Base-by-base conservation (phyloP, 2,888 invertebrate species). In the Drosophila anomalata region DNA sequence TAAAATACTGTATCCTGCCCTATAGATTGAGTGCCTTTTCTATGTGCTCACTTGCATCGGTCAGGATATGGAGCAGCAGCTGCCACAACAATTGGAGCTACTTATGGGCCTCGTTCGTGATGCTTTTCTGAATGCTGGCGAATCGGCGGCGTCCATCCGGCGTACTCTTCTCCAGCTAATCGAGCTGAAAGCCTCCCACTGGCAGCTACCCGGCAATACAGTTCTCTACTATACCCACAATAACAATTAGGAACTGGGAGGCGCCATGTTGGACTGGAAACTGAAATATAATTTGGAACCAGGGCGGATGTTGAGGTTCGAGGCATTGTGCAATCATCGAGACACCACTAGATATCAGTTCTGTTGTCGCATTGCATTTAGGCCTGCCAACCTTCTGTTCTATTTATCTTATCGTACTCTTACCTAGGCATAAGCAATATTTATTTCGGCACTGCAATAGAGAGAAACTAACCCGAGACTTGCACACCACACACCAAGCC, bases 151-250 rank as follows among this genome's bases (percentile, higher is more conserved):
- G 3, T 94, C 95, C 76, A 96, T 96, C 72, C 94, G 96, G 78
- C 96, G 96, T 90, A 97, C 97, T 2, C 93, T 98, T 65, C 93
- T 97, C 73, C 97, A 98, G 92, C 93, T 98, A 62, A 97, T 98
- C 78, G 98, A 98, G 91, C 93, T 97, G 61, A 96, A 97, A 91
- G 97, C 97, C 1, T 96, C 96, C 0, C 95, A 96, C 91, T 98
- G 97, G 97, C 96, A 97, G 90, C 93, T 98, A 76, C 96, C 97
- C 20, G 97, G 97, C 60, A 96, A 96, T 52, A 96, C 97, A 3
- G 96, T 97, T 58, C 94, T 97, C 61, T 98, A 97, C 92, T 98
- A 98, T 17, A 83, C 89, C 22, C 82, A 88, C 39, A 88, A 76
- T 46, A 83, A 87, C 46, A 83, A 88, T n/a, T 83, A 87, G 14